Conservation (phyloP, 1,140 invertebrate genomes). For the Nephotettix cincticeps region DNA sequence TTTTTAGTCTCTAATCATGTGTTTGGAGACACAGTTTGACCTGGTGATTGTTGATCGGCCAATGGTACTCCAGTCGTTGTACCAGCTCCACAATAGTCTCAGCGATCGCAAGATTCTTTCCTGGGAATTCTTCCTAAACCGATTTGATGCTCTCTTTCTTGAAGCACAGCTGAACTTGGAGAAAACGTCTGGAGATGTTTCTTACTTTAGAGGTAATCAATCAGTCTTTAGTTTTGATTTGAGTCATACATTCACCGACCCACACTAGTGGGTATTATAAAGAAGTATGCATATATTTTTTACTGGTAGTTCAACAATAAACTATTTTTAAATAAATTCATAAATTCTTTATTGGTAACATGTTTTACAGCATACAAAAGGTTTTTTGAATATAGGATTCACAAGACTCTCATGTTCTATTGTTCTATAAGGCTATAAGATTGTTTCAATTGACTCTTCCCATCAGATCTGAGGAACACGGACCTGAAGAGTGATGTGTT, state of each 20-base stretch:
- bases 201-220: constrained; percentile 80
- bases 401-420: too few relatives aligned
- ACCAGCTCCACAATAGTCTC: constrained; percentile 91
- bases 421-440: too few relatives aligned
- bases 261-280: too few relatives aligned
- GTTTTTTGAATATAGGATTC: too few relatives aligned
- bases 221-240: too few relatives aligned
- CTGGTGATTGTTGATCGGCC: constrained; percentile 93
- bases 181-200: constrained; percentile 71
- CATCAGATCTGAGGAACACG: constrained; percentile 81
- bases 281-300: too few relatives aligned
- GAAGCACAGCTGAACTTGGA: constrained; percentile 92
- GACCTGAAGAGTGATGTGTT: constrained; percentile 88
- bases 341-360: too few relatives aligned
- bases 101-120: constrained; percentile 86
- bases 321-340: too few relatives aligned
- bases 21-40: constrained; percentile 90
- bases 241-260: too few relatives aligned
- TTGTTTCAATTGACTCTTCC: too few relatives aligned
- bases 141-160: constrained; percentile 93
- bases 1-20: constrained; percentile 78
- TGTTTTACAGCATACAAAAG: too few relatives aligned
- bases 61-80: constrained; percentile 94
- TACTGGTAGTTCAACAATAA: too few relatives aligned
- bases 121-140: constrained; percentile 98